Evolutionary conservation across 1,140 invertebrate genomes (phyloP).

Genomic region (Drosophila mayri): DNA sequence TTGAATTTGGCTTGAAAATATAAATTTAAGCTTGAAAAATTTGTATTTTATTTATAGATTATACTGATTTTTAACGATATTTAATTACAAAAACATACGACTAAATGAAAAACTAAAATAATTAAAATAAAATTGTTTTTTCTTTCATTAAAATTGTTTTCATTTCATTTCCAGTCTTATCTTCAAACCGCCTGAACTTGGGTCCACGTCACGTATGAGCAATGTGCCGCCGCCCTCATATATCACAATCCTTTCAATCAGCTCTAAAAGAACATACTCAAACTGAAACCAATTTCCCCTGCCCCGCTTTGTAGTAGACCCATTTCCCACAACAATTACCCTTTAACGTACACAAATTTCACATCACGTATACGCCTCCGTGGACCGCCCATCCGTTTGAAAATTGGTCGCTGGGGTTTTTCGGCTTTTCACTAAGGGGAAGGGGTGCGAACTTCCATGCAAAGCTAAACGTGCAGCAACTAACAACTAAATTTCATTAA

Average conservation of each 20-base stretch:
- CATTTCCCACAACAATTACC: conserved; percentile 63
- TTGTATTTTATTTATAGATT: too few relatives aligned
- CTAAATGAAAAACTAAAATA: too few relatives aligned
- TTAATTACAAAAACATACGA: too few relatives aligned
- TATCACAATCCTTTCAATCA: conserved; percentile 55
- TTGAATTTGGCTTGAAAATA: too few relatives aligned
- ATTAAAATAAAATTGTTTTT: too few relatives aligned
- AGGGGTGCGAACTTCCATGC: conserved; percentile 49
- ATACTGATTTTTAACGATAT: too few relatives aligned
- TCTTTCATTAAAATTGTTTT: not conserved
- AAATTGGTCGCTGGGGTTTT: conserved; percentile 32
- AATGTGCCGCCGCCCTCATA: conserved; percentile 18
- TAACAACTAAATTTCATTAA: conserved; percentile 83
- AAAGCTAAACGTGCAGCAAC: conserved; percentile 78
- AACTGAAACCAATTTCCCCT: conserved; percentile 17
- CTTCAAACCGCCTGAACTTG: not conserved
- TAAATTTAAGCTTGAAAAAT: too few relatives aligned
- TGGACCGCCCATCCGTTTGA: conserved; percentile 35
- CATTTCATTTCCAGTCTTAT: not conserved
- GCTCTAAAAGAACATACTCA: conserved; percentile 20
- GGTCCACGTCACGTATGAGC: conserved; percentile 24
- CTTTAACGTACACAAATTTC: conserved; percentile 52
- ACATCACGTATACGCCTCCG: conserved; percentile 59
- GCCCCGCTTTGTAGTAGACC: conserved; percentile 23
- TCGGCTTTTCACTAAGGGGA: conserved; percentile 4